phyloP scores from a whole-genome alignment of 2,113 vertebrate genomes.

The Emydocephalus ijimae region DNA sequence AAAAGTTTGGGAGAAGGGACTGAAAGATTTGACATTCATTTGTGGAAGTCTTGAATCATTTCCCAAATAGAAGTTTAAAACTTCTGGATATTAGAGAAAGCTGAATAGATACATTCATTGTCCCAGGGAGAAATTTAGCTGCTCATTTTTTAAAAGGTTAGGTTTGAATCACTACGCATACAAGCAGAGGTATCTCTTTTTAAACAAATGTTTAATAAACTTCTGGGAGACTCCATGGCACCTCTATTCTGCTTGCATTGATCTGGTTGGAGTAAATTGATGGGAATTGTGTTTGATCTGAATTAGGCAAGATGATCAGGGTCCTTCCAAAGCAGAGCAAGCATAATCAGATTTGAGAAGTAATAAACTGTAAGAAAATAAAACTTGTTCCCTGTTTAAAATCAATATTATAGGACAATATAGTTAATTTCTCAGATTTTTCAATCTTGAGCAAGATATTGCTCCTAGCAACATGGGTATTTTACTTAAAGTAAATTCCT shows the following conservation, averaged over 20 bases:
- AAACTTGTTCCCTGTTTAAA: neutral
- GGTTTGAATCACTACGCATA: neutral
- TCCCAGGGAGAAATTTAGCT: neutral
- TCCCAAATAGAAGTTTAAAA: neutral
- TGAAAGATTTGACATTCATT: neutral
- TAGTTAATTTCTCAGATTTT: neutral
- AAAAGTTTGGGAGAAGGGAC: neutral
- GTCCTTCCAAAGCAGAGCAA: neutral
- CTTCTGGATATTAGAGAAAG: neutral
- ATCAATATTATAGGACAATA: neutral
- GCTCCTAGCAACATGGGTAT: neutral
- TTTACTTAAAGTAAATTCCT: neutral
- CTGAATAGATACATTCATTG: neutral
- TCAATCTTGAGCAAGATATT: neutral
- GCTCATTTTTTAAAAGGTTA: neutral
- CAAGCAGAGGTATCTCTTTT: neutral
- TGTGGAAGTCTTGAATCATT: neutral
- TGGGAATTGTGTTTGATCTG: neutral
- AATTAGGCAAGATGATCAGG: neutral
- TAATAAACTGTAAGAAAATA: neutral
- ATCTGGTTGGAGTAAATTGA: neutral
- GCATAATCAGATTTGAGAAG: neutral
- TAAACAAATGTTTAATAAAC: neutral
- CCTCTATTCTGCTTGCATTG: neutral
- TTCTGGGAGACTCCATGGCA: neutral